phyloP scores from a whole-genome alignment of 2,113 vertebrate species.

The Origma solitaria region DNA sequence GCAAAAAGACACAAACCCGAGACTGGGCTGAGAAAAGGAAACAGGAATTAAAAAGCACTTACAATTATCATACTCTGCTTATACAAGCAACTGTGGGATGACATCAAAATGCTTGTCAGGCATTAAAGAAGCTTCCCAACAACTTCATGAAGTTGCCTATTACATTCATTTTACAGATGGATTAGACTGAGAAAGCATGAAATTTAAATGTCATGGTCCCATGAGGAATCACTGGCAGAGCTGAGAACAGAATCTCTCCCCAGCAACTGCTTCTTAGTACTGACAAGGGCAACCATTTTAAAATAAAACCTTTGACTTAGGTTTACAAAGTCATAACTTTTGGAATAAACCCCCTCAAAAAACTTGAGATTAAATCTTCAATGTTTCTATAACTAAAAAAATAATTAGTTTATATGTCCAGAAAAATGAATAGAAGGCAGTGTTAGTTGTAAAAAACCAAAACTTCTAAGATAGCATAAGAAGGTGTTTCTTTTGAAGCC shows the following conservation, averaged over 20 bases:
- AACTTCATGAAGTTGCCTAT: neutral
- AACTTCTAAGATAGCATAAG: neutral
- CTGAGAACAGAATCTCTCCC: neutral
- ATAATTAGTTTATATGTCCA: neutral
- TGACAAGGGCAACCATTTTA: neutral
- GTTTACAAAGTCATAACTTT: neutral
- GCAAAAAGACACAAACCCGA: neutral
- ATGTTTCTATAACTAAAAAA: neutral
- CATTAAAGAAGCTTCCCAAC: neutral
- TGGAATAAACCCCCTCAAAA: neutral
- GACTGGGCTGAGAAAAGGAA: neutral
- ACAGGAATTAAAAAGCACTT: neutral
- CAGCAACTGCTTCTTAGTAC: neutral
- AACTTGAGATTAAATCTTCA: neutral
- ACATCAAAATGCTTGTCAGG: neutral
- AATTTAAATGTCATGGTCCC: neutral
- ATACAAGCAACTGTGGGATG: neutral
- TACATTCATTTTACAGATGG: neutral
- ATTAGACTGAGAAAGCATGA: slow-evolving; percentile 10
- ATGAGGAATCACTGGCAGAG: neutral
- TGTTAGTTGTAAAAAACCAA: neutral
- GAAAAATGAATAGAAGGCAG: neutral
- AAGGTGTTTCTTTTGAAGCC: neutral
- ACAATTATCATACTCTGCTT: neutral
- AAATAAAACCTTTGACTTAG: neutral